Base-by-base conservation (phyloP, 2,797 vertebrate species). In the Acrossocheilus wenchowensis region DNA sequence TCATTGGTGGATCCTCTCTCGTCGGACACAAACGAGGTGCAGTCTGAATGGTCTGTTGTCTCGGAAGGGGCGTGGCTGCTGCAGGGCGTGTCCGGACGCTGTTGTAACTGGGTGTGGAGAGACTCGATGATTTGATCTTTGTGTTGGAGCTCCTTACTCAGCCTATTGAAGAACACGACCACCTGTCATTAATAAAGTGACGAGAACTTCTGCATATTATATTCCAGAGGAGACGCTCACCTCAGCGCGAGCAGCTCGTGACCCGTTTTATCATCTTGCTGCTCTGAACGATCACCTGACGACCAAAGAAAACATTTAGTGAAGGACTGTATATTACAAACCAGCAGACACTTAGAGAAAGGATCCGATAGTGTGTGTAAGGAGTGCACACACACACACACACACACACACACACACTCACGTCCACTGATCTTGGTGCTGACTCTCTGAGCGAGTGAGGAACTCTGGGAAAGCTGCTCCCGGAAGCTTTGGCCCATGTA, bases 401-500 rank as follows among this genome's bases (percentile, higher is more conserved):
- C 30, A 36, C 30, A 57, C 36, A 50, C 30, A 30, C 26, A 9
- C 60, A 9, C 60, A 43, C 41, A 60, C 96, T 97, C 95, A 96
- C 97, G 94, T 88, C 96, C 96, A 0, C 93, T 96, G 90, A 99
- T 97, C 92, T 96, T 98, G 90, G 94, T 92, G 39, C 95, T 92
- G 57, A 98, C 94, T 85, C 95, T 94, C 21, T 96, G 95, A 8
- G 95, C 94, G 90, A 99, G 92, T 36, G 97, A 95, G 1, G 92
- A 94, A 87, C 96, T 97, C 92, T 97, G 96, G 19, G 96, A 93
- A 39, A 99, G 93, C 81, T 98, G 97, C 90, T 99, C 96, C 50
- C 97, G 94, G 87, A 99, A 98, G 92, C 96, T 97, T 94, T 98
- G 97, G 7, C 98, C 97, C 96, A 98, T 95, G 93, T 98, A 98